phyloP scores from a whole-genome alignment of 1,140 invertebrate species.

The Maconellicoccus hirsutus region DNA sequence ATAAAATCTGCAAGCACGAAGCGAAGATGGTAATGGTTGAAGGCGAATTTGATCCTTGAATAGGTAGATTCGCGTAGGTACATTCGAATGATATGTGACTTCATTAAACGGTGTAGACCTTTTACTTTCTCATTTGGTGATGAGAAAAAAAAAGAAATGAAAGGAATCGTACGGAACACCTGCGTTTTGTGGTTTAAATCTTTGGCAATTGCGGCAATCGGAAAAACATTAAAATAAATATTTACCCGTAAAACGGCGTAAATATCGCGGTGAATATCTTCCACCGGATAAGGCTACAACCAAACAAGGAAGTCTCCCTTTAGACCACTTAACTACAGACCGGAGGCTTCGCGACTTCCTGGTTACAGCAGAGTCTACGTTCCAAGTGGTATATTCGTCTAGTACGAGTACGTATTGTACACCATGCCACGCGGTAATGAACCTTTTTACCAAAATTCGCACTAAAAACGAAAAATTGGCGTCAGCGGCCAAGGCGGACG shows the following conservation, averaged over 20 bases:
- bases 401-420: too few relatives aligned
- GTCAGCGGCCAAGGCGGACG: background rate
- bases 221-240: slow-evolving; percentile 10
- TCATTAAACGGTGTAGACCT: too few relatives aligned
- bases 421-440: background rate
- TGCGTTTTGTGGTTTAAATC: background rate
- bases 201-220: background rate
- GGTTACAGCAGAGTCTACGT: too few relatives aligned
- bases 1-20: too few relatives aligned
- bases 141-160: too few relatives aligned
- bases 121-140: too few relatives aligned
- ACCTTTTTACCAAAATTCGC: background rate
- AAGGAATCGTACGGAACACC: too few relatives aligned
- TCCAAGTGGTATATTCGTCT: too few relatives aligned
- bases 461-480: background rate
- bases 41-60: too few relatives aligned
- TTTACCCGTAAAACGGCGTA: background rate
- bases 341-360: background rate
- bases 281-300: background rate
- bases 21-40: too few relatives aligned
- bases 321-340: background rate
- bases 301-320: slow-evolving; percentile 7
- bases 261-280: background rate
- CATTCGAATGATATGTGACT: too few relatives aligned
- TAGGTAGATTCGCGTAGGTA: too few relatives aligned